Base-by-base conservation (phyloP, 2,797 vertebrate species). In the Pipistrellus pygmaeus region DNA sequence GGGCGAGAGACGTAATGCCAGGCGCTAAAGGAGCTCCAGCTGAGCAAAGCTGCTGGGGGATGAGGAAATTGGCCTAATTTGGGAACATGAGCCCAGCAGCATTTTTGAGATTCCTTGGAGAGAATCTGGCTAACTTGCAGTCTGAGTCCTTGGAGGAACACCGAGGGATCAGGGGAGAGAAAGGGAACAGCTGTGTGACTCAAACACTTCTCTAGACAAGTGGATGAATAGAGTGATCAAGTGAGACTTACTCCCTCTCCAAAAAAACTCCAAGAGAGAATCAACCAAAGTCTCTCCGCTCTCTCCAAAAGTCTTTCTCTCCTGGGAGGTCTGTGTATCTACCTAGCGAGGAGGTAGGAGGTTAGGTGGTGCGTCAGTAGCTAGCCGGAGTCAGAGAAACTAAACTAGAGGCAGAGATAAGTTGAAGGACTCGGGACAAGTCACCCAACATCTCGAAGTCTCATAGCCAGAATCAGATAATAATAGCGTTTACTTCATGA, bases 21-120 rank as follows among this genome's bases (percentile, higher is more conserved):
- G 93, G 97, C 93, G 21, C 98, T 97, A 85, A 95, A 97, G 98
- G 98, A 98, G 97, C 95, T 95, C 92, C 86, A 82, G 96, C 95
- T 80, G 88, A 66, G 95, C n/a, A 92, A 92, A 95, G 97, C 97
- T 95, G 97, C 97, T 94, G 94, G 96, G 91, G 87, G 94, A 96
- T 98, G 97, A 98, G 98, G 98, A 99, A 98, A 98, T 97, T 99
- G 98, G 98, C 99, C 99, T 99, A 99, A 99, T 99, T 99, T 99
- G 99, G 99, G 98, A 99, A 99, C 98, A 98, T 98, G 98, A 99
- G 98, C 98, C 99, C 98, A 98, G 97, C 97, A 98, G 98, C 98
- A 99, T 99, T 98, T 98, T 98, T 98, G 83, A 97, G 98, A 98
- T 99, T 98, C 99, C 97, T 98, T 91, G 83, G 97, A 97, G 90